Base-by-base conservation (phyloP, 2,797 vertebrate genomes). In the Premnoplex brunnescens region DNA sequence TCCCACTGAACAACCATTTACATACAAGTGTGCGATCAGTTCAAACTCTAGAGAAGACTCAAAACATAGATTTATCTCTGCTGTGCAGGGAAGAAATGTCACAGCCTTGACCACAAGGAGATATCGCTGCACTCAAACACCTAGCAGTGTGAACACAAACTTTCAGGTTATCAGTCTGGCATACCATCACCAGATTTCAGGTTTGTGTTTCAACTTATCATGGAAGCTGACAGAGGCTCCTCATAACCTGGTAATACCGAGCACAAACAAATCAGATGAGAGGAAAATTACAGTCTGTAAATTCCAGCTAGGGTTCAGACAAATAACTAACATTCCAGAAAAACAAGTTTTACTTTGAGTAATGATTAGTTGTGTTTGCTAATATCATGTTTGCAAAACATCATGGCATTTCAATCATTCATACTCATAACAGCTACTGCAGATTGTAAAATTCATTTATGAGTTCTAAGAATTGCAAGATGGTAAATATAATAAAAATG, bases 271-370 rank as follows among this genome's bases (percentile, higher is more conserved):
- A 72, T 59, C 30, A 64, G 73, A 62, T 81, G 36, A 48, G 80
- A 91, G 51, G 39, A 69, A 89, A 93, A 76, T 69, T 75, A 58
- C 4, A 62, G 73, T 4, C 69, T 66, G 19, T n/a, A 62, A 73
- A 85, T 79, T 58, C 51, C 59, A 79, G 22, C 51, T 62, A 43
- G 36, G 21, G 8, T 55, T 91, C 77, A 93, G 83, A 62, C 54
- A 86, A 94, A 90, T 84, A 86, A 77, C 44, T 76, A 91, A 66
- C 26, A 62, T 69, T 82, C n/a, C 36, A 48, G 58, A 78, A 95
- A 95, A 92, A 88, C 79, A 86, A 76, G 62, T 92, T 96, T 93
- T 81, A 73, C 51, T 91, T 91, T 66, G 75, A 94, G 30, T 36
- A 72, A 83, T 75, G 44, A 72, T 89, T n/a, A 37, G 60, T 74